Percentiles rank a stretch among this genome's conserved stretches.
Conservation (phyloP, 2,113 vertebrate species). For the Sarotherodon lohbergeri region DNA sequence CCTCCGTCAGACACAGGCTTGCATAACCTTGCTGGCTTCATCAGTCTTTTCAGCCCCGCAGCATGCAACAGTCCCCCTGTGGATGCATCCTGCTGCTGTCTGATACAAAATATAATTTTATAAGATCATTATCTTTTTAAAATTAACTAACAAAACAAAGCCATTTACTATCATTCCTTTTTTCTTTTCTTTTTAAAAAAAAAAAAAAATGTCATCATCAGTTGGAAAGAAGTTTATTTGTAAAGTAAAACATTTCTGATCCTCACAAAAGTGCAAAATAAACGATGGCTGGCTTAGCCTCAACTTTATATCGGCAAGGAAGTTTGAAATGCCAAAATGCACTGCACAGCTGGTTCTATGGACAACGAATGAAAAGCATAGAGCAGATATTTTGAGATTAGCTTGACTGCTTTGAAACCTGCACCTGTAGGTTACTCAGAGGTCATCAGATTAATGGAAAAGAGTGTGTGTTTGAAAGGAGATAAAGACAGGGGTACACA, state of each 20-base stretch:
- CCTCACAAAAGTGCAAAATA: background rate
- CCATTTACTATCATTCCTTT: background rate
- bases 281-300: background rate
- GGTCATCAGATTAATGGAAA: background rate
- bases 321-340: background rate
- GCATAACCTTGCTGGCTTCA: background rate
- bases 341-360: background rate
- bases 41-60: background rate
- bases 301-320: background rate
- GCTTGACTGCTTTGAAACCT: background rate
- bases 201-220: background rate
- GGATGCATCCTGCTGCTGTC: background rate
- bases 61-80: background rate
- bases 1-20: background rate
- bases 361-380: background rate
- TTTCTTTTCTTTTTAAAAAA: background rate
- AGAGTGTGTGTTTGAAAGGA: background rate
- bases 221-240: background rate
- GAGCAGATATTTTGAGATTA: background rate
- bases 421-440: background rate
- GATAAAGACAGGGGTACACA: background rate
- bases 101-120: background rate
- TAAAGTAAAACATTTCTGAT: background rate
- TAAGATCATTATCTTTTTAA: background rate
- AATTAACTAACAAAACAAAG: background rate